Evolutionary conservation across 2,888 invertebrate species (phyloP).

Genomic region (Druceiella hillmani): DNA sequence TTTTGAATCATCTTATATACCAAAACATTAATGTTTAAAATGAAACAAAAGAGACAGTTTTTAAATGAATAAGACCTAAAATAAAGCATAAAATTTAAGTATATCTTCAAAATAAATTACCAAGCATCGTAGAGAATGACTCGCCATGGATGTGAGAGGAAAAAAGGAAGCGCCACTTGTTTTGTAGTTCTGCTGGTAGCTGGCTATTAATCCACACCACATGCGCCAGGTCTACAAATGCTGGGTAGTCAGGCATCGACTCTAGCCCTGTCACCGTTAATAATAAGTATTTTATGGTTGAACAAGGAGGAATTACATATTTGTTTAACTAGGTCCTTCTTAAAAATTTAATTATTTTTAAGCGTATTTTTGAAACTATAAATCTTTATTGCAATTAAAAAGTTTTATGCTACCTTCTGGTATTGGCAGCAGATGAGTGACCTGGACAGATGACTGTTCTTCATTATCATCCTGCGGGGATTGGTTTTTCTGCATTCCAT

Average conservation of each 20-base stretch:
- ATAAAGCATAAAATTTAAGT: constrained; percentile 1
- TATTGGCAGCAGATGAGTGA: constrained; percentile 33
- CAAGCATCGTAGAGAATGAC: constrained; percentile 79
- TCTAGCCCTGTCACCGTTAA: constrained; percentile 54
- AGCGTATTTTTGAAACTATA: constrained; percentile 1
- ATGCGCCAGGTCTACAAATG: constrained; percentile 66
- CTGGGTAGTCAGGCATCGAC: constrained; percentile 70
- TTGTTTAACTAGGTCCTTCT: no score
- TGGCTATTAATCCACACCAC: constrained; percentile 74
- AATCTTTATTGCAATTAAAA: no score
- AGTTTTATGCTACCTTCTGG: constrained; percentile 34
- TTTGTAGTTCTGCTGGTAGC: constrained; percentile 67
- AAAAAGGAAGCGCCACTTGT: constrained; percentile 84
- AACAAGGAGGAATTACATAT: no score
- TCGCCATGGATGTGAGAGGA: constrained; percentile 85
- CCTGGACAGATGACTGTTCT: constrained; percentile 14
- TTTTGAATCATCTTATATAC: no score
- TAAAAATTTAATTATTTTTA: constrained; percentile 3
- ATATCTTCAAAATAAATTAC: constrained; percentile 28
- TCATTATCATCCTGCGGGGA: constrained; percentile 30
- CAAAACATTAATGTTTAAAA: no score
- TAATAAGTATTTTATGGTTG: constrained; percentile 3
- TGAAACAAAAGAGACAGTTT: no score
- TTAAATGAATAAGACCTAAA: no score
- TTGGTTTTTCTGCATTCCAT: constrained; percentile 35